Percentiles rank a stretch among this genome's conserved stretches.
Evolutionary conservation across 2,888 invertebrate genomes (phyloP).

Genomic region (Leptarthrus brevirostris): DNA sequence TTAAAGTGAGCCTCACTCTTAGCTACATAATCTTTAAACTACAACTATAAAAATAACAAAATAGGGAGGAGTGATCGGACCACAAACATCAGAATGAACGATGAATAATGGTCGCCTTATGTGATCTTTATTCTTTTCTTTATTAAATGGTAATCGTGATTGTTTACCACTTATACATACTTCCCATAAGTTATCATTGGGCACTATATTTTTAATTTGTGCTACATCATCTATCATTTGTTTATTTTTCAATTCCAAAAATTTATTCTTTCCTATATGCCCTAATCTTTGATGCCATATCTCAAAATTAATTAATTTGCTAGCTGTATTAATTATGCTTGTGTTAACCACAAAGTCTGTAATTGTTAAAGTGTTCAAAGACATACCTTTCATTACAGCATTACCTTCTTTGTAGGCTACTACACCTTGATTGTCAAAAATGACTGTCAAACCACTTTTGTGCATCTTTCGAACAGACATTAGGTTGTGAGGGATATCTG

Average conservation of each 20-base stretch:
- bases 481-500: constrained; percentile 60
- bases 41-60: constrained; percentile 59
- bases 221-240: too few species aligned
- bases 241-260: too few species aligned
- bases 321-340: background rate
- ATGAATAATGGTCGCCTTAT: too few species aligned
- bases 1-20: too few species aligned
- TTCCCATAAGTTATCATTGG: constrained; percentile 54
- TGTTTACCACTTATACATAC: constrained; percentile 58
- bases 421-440: constrained; percentile 57
- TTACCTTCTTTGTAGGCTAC: background rate
- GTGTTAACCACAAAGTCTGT: background rate
- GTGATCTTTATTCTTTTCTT: too few species aligned
- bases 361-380: constrained; percentile 40
- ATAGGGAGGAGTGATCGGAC: too few species aligned
- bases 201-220: constrained; percentile 35
- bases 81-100: too few species aligned
- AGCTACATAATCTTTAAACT: constrained; percentile 60
- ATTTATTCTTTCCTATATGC: too few species aligned
- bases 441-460: constrained; percentile 58
- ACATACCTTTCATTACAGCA: constrained; percentile 40
- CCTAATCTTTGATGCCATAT: too few species aligned
- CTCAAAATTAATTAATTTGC: too few species aligned
- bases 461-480: constrained; percentile 58
- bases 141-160: too few species aligned